phyloP scores from a whole-genome alignment of 2,888 invertebrate species.

The Alsophila aescularia region DNA sequence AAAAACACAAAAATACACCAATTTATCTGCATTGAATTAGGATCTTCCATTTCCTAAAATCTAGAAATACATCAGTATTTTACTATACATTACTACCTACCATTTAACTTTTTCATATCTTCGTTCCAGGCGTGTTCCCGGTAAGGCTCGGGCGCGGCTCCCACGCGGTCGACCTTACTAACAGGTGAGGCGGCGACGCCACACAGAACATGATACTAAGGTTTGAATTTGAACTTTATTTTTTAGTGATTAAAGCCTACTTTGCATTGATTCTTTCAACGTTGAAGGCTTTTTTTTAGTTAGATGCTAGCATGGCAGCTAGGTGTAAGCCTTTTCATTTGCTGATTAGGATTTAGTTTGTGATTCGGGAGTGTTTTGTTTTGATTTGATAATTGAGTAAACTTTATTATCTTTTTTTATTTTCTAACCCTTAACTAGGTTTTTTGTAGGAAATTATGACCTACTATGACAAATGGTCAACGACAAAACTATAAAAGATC shows the following conservation, averaged over 20 bases:
- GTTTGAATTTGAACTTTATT: conserved; percentile 78
- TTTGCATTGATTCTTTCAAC: conserved; percentile 24
- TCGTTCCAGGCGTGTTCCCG: conserved; percentile 70
- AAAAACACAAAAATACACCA: no score
- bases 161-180: conserved; percentile 81
- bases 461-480: no score
- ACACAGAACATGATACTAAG: conserved; percentile 83
- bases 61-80: no score
- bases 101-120: conserved; percentile 5
- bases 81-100: no score
- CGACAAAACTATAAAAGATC: no score
- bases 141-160: conserved; percentile 78
- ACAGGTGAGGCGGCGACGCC: conserved; percentile 83
- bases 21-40: no score
- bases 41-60: no score
- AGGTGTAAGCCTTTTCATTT: conserved; percentile 24
- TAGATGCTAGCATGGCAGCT: conserved; percentile 12
- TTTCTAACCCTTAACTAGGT: no score
- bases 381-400: neutral
- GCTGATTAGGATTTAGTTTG: conserved; percentile 21
- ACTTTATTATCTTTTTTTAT: no score
- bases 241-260: conserved; percentile 32
- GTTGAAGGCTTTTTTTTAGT: conserved; percentile 11
- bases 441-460: no score
- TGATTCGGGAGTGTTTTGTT: conserved; percentile 10